Base-by-base conservation (phyloP, 1,140 invertebrate genomes). In the Odontomachus brunneus region DNA sequence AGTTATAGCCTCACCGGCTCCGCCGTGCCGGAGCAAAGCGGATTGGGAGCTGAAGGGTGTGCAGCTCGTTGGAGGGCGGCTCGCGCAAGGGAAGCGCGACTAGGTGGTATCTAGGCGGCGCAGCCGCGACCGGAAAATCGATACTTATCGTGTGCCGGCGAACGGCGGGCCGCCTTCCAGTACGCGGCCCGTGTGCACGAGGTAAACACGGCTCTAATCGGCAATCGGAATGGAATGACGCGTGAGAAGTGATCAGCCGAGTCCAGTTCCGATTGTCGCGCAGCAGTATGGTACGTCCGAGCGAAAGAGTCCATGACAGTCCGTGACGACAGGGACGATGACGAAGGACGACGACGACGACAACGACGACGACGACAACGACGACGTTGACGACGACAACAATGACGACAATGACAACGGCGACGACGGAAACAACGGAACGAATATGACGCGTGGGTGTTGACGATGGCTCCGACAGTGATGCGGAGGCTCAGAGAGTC, bases 141-240 rank as follows among this genome's bases (percentile, higher is more conserved):
- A 94, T 94, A 94, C 90, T 84, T 91, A 93, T 93, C 91, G 90
- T 90, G 88, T 85, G 89, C 85, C 81, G 88, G 89, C 89, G 91
- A 91, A 90, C 84, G 65, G 83, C 87, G 90, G 88, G 87, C 87
- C 87, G 83, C 51, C 84, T 91, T 91, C 90, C 93, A 94, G 94
- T 94, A 91, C 89, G 90, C 90, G 89, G 86, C 90, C 92, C 91
- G 92, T 92, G 92, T 91, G 92, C 92, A 92, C 86, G 91, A 93
- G 89, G 91, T 92, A 92, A 94, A 94, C 92, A 94, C 91, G 90
- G 74, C 83, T 89, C 82, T 51, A 74, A 90, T 88, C 65, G 86
- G 49, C 84, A 88, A 91, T 90, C 88, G 88, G 44, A 91, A 92
- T 91, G 89, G 89, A 91, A 92, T 92, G 89, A 92, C 91, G 90